phyloP scores from a whole-genome alignment of 2,797 vertebrate genomes.

The Acipenser ruthenus region DNA sequence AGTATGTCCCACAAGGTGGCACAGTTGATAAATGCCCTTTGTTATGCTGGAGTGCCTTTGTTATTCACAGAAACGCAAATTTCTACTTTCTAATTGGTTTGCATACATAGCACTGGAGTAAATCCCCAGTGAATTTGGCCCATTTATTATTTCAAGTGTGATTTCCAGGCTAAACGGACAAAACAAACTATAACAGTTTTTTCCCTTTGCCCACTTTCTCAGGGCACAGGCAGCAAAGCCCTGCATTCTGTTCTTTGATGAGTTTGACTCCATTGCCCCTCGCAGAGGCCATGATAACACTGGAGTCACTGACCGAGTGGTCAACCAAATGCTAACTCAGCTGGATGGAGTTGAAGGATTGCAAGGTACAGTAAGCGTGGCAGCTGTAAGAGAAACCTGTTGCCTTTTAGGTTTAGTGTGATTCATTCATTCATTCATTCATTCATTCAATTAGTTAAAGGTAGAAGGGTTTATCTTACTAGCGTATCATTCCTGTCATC shows the following conservation, averaged over 20 bases:
- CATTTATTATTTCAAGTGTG: not conserved
- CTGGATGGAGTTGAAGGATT: conserved; percentile 92
- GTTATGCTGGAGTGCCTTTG: not conserved
- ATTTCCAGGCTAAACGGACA: not conserved
- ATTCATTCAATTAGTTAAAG: too few relatives aligned
- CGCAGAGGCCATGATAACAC: conserved; percentile 93
- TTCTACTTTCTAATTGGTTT: not conserved
- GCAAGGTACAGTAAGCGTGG: conserved; percentile 56
- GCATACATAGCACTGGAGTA: not conserved
- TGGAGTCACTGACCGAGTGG: conserved; percentile 91
- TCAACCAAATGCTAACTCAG: conserved; percentile 93
- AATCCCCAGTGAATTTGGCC: not conserved
- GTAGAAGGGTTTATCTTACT: too few relatives aligned
- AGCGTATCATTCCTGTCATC: too few relatives aligned
- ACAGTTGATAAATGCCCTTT: not conserved
- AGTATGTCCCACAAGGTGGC: too few relatives aligned
- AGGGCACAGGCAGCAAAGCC: conserved; percentile 95
- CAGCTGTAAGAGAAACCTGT: too few relatives aligned
- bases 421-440: too few relatives aligned
- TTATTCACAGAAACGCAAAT: not conserved
- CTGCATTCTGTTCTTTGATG: conserved; percentile 93
- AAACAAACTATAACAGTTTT: not conserved
- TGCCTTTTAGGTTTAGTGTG: too few relatives aligned
- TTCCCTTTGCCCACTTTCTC: conserved; percentile 6
- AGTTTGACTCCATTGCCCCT: conserved; percentile 93